Base-by-base conservation (phyloP, 2,113 vertebrate species). In the Amblyopsis rosae region DNA sequence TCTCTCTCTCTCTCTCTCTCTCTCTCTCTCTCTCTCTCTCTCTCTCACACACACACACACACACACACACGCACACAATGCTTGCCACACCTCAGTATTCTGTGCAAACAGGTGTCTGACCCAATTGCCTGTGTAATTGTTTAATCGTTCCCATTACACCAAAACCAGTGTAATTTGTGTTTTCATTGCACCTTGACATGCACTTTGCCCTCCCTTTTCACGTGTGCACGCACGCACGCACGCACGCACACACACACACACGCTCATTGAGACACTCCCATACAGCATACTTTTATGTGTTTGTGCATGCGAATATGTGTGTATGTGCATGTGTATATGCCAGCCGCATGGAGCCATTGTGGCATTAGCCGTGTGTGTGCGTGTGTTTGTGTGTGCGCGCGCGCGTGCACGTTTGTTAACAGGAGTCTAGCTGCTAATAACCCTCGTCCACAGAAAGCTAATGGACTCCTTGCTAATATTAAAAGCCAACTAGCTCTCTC, bases 121-220 rank as follows among this genome's bases (percentile, higher is more conserved):
- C 84, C 86, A 90, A 84, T 91, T 82, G 87, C 78, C 88, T 87
- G 90, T 84, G 82, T 91, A 92, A 93, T 89, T 90, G 84, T 89
- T 90, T 91, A 87, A 93, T 91, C 90, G 84, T 84, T 87, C 72
- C 88, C 85, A 90, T 91, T 89, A 89, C 83, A 89, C 77, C 35
- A 59, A 85, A 86, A 87, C 86, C 77, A 81, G 81, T 77, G 84
- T 86, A 89, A 90, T 90, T 88, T 83, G 73, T 85, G 79, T 86
- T 89, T 86, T 87, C 79, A 71, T 59, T 82, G 50, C 67, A 32
- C 54, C 17, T 49, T 63, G 73, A 55, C 35, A 41, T 8, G 7
- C 35, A 41, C 5, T 41, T 41, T 1, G 35, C 35, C 35, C 6
- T 41, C 19, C 15, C 16, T 55, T 33, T 10, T 15, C 33, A 33